Evolutionary conservation across 1,140 invertebrate genomes (phyloP), one percentile per base, ranked within the genome.

Genomic region (Drosophila pseudoananassae): DNA sequence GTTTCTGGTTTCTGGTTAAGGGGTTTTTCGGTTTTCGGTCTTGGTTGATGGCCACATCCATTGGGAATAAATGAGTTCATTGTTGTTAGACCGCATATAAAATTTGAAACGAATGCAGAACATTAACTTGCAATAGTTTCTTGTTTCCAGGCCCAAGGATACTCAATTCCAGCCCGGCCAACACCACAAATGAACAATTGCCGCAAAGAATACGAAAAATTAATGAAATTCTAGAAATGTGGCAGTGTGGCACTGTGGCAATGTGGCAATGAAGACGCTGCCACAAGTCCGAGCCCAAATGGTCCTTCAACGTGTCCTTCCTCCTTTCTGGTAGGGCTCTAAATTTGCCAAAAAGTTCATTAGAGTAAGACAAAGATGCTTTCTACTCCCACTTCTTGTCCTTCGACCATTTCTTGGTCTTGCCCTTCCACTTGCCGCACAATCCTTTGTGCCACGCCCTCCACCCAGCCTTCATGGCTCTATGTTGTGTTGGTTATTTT

Each of bases 331-430:
- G 63, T 55, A 65, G 73, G 72, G 63, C 72, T 76, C 74, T 75
- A 76, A 76, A 76, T 76, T 76, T 76, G 73, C 73, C 63, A 66
- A 76, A 76, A 76, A 76, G 74, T 76, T 76, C 74, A 76, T 76
- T 76, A 76, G 63, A 69, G 74, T 56, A 76, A 60, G 72, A 75
- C 56, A 59, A 76, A 69, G 63, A 56, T 74, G 68, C 15, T 29
- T 47, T n/a, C 47, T 17, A 31, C 38, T 20, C 31, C 51, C 8
- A 17, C 17, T 17, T 12, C 27, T 50, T 50, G 20, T 50, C 55
- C 55, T 8, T 31, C 15, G 20, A 29, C 46, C 14, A 6, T 46
- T 50, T 33, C 46, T 27, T 36, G 5, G 7, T 7, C 56, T 29
- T 7, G n/a, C 15, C 33, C 33, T n/a, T 5, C 5, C 5, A 12